Conservation (phyloP, 92 coral and sea anemone species). For the Paragorgia papillata region DNA sequence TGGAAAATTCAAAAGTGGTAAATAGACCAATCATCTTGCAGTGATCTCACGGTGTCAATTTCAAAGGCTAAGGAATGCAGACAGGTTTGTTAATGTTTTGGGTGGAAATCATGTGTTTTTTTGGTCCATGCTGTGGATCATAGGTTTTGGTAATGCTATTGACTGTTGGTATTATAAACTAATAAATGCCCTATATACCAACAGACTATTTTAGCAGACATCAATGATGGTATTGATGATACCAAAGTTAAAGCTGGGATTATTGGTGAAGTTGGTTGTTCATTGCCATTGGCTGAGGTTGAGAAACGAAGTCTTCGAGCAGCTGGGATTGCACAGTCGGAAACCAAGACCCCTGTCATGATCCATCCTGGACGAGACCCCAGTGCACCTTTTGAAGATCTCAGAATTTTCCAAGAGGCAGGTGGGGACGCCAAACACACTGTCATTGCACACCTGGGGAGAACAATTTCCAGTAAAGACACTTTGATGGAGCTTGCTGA, state of each 20-base stretch:
- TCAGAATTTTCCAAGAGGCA: slow-evolving; percentile 81
- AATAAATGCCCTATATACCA: no score
- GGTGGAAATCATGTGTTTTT: no score
- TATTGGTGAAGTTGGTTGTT: slow-evolving; percentile 92
- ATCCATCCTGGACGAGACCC: slow-evolving; percentile 92
- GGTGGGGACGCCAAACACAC: slow-evolving; percentile 79
- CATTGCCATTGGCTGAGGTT: slow-evolving; percentile 83
- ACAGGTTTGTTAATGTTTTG: no score
- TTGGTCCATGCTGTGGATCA: no score
- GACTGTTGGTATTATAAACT: no score
- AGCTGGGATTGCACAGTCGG: slow-evolving; percentile 80
- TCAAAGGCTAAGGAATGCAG: no score
- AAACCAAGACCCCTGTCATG: slow-evolving; percentile 81
- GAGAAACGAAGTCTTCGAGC: slow-evolving; percentile 83
- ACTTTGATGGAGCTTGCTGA: slow-evolving; percentile 76
- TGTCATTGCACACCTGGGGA: slow-evolving; percentile 90
- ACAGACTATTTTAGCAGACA: slow-evolving; percentile 77
- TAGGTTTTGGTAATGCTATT: no score
- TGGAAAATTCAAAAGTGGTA: no score
- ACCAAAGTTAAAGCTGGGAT: slow-evolving; percentile 85
- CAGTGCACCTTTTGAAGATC: slow-evolving; percentile 69
- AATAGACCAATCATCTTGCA: no score
- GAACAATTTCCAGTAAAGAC: slow-evolving; percentile 67
- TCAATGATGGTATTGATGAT: slow-evolving; percentile 74
- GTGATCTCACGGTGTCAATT: no score